Evolutionary conservation across 2,888 invertebrate genomes (phyloP).

Genomic region (Coenonympha glycerion): DNA sequence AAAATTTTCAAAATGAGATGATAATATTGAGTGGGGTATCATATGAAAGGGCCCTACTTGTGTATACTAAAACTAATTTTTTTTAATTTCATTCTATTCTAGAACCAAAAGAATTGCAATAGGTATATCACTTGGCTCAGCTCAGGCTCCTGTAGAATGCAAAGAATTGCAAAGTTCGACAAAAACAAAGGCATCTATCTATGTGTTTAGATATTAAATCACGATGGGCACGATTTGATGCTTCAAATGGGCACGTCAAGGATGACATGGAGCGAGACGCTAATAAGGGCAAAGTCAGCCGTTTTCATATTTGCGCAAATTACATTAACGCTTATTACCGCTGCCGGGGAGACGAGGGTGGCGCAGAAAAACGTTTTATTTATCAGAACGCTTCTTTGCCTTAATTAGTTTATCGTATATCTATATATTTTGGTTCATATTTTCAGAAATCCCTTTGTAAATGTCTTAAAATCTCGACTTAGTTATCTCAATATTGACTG

Average conservation of each 20-base stretch:
- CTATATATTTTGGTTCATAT: neutral
- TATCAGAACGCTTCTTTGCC: neutral
- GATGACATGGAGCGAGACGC: constrained; percentile 39
- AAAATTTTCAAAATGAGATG: too few relatives aligned
- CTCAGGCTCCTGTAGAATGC: too few relatives aligned
- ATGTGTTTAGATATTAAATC: constrained; percentile 8
- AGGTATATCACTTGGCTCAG: too few relatives aligned
- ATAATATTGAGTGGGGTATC: too few relatives aligned
- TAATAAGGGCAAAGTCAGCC: constrained; percentile 59
- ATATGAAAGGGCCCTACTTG: too few relatives aligned
- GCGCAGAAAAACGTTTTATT: constrained; percentile 5
- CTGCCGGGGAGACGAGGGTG: constrained; percentile 36
- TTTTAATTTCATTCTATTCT: too few relatives aligned
- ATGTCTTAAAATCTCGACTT: too few relatives aligned
- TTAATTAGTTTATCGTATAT: neutral
- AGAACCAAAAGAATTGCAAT: too few relatives aligned
- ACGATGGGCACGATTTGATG: constrained; percentile 17
- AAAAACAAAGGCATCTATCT: too few relatives aligned
- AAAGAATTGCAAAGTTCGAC: too few relatives aligned
- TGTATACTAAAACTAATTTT: too few relatives aligned
- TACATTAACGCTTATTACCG: constrained; percentile 62
- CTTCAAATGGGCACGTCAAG: constrained; percentile 22
- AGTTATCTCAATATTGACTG: too few relatives aligned
- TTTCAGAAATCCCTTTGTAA: neutral
- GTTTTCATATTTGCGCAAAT: constrained; percentile 68